phyloP scores from a whole-genome alignment of 1,140 invertebrate genomes.

The Drosophila teissieri region DNA sequence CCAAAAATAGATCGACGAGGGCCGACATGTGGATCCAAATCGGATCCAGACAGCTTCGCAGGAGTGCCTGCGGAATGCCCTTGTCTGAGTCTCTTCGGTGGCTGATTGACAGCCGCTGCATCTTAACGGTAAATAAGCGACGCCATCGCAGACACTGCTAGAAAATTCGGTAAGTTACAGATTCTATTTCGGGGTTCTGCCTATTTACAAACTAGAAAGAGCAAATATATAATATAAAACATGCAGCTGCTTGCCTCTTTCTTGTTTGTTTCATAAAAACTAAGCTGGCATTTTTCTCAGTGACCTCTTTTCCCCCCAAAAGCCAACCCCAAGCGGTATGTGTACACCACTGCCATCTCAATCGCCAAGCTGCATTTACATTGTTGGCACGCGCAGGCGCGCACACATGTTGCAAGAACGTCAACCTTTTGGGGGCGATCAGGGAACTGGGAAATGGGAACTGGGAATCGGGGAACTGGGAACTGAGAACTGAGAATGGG shows the following conservation, averaged over 20 bases:
- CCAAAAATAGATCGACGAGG: conserved; percentile 40
- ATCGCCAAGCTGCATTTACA: conserved; percentile 58
- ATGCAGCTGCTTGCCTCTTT: no score
- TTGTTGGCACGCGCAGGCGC: conserved; percentile 80
- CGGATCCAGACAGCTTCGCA: conserved; percentile 66
- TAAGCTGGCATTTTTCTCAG: neutral
- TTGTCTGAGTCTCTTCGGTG: conserved; percentile 43
- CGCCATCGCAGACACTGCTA: conserved; percentile 36
- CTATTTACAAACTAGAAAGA: no score
- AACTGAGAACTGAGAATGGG: neutral
- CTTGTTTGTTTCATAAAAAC: no score
- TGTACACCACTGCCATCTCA: conserved; percentile 21
- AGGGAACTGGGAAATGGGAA: neutral
- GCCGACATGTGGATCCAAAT: conserved; percentile 64
- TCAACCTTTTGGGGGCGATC: conserved; percentile 40
- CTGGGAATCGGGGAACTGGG: neutral
- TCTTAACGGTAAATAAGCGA: conserved; percentile 79
- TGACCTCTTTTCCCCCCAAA: conserved; percentile 11
- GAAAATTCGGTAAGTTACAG: no score
- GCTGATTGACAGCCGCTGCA: conserved; percentile 69
- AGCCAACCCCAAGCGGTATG: conserved; percentile 9
- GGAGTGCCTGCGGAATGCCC: conserved; percentile 76
- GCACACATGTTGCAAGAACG: conserved; percentile 71
- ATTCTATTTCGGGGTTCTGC: no score
- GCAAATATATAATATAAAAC: no score